Evolutionary conservation across 2,113 vertebrate genomes (phyloP).

Genomic region (Ochotona curzoniae): DNA sequence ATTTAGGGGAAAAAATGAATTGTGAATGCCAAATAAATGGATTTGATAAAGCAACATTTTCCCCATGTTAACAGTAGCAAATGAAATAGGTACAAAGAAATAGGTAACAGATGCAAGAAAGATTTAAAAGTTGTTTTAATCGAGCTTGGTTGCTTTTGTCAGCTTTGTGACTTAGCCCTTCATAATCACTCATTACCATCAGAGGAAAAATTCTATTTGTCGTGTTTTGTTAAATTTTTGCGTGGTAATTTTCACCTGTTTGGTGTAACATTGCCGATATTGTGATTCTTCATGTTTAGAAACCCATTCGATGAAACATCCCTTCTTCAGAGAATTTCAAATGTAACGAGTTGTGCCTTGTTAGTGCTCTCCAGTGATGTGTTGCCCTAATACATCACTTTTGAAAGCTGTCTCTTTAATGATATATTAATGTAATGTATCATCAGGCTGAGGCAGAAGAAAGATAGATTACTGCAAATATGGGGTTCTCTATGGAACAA

Average conservation of each 20-base stretch:
- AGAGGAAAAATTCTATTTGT: neutral
- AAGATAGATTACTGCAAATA: slow-evolving; percentile 64
- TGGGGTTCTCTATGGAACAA: slow-evolving; percentile 31
- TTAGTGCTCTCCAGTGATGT: slow-evolving; percentile 27
- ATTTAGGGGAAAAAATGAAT: slow-evolving; percentile 22
- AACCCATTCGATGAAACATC: neutral
- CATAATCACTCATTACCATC: neutral
- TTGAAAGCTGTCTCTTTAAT: slow-evolving; percentile 71
- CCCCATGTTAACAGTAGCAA: neutral
- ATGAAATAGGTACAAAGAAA: neutral
- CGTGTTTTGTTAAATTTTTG: neutral
- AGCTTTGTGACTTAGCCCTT: neutral
- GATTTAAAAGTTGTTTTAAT: slow-evolving; percentile 10
- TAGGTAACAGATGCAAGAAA: neutral
- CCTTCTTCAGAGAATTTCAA: neutral
- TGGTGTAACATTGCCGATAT: neutral
- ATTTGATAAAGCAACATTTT: neutral
- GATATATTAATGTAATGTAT: slow-evolving; percentile 66
- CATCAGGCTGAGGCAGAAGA: slow-evolving; percentile 45
- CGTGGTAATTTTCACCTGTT: neutral
- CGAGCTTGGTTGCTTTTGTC: neutral
- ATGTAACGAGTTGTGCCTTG: neutral
- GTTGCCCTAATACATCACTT: slow-evolving; percentile 63
- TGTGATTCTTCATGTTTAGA: neutral
- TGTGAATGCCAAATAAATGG: neutral